These are phyloP conservation scores for Mesocricetus auratus DNA, from an alignment of 2,113 vertebrate species.

Conservation along the genomic window DNA sequence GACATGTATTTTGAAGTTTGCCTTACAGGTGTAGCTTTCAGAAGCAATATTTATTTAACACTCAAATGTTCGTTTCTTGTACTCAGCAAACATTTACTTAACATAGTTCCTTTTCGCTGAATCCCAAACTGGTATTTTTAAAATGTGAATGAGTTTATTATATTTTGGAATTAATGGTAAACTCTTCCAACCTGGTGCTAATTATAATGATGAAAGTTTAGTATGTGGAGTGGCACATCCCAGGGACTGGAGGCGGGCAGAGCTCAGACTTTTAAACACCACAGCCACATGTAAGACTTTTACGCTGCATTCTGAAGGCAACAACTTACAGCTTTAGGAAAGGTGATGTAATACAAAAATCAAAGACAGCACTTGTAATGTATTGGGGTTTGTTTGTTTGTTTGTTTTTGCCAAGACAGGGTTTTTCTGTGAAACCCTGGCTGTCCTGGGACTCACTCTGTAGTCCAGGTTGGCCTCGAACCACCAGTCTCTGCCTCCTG, in stretches of 20 bases:
- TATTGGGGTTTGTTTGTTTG: neutral
- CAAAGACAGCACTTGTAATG: neutral
- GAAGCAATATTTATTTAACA: slow-evolving; percentile 71
- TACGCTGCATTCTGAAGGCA: slow-evolving; percentile 12
- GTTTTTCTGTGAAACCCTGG: neutral
- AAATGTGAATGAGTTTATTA: slow-evolving; percentile 8
- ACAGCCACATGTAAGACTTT: neutral
- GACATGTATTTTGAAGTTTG: slow-evolving; percentile 46
- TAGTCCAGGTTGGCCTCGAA: neutral
- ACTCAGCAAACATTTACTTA: slow-evolving; percentile 56
- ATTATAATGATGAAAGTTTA: neutral
- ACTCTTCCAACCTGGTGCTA: slow-evolving; percentile 22
- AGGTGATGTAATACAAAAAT: slow-evolving; percentile 46
- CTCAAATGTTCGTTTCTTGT: slow-evolving; percentile 31
- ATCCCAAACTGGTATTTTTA: slow-evolving; percentile 40
- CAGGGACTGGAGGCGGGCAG: neutral
- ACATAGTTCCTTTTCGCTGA: slow-evolving; percentile 26
- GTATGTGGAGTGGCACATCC: neutral
- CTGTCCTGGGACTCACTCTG: neutral
- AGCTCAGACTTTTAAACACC: neutral
- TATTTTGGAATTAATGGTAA: slow-evolving; percentile 62
- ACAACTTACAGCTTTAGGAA: neutral
- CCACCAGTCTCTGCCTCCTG: neutral
- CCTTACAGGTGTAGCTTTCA: slow-evolving; percentile 70
- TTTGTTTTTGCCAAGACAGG: no score